These are phyloP conservation scores for Falco novaeseelandiae DNA, from an alignment of 2,797 vertebrate species.

Conservation along the genomic window DNA sequence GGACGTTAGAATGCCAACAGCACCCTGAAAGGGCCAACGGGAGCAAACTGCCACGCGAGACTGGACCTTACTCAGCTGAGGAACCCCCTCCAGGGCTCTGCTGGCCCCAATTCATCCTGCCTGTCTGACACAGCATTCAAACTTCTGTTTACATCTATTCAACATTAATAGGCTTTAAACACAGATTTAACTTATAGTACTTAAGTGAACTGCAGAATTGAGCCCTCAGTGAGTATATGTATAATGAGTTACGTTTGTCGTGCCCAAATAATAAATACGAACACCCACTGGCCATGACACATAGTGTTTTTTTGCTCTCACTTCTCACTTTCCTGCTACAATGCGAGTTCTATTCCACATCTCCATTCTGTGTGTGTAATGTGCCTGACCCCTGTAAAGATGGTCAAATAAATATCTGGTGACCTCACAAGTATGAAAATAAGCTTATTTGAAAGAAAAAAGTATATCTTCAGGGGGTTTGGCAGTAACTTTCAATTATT, in stretches of 20 bases:
- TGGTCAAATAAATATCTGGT: slow-evolving; percentile 70
- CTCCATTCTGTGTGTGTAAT: background rate
- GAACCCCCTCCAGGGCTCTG: background rate
- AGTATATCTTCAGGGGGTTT: slow-evolving; percentile 68
- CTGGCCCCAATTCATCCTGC: background rate
- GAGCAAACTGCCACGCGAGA: background rate
- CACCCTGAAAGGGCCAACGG: background rate
- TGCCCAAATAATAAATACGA: background rate
- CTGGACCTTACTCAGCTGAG: accelerated
- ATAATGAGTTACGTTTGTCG: background rate
- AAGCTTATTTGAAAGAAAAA: slow-evolving; percentile 67
- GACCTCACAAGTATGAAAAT: slow-evolving; percentile 66
- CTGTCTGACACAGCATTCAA: background rate
- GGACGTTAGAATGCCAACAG: background rate
- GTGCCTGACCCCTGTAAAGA: slow-evolving; percentile 66
- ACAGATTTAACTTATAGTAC: background rate
- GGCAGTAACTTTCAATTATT: slow-evolving; percentile 73
- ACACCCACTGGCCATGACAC: background rate
- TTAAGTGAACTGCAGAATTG: background rate
- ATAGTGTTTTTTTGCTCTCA: background rate
- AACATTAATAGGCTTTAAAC: background rate
- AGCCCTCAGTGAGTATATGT: accelerated
- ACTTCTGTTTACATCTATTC: background rate
- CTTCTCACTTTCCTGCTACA: slow-evolving; percentile 34
- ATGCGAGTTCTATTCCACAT: slow-evolving; percentile 49